phyloP scores from a whole-genome alignment of 53 echinoderm and acorn worm genomes.

The Paelopatides confundens region DNA sequence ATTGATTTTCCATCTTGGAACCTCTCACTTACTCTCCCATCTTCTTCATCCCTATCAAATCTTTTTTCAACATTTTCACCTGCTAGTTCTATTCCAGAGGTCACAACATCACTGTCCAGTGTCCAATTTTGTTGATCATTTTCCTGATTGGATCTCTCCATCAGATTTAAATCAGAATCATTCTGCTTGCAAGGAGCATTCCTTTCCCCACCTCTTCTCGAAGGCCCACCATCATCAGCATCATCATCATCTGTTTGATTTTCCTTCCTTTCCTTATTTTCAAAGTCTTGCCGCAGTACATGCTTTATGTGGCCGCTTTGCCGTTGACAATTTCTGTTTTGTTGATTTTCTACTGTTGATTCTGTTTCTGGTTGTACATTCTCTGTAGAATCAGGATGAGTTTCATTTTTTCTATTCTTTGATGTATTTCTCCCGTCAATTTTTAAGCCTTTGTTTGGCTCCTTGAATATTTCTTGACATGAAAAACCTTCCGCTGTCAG shows the following conservation, averaged over 20 bases:
- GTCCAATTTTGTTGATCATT: neutral
- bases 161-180: neutral
- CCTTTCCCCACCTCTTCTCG: neutral
- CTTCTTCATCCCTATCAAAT: neutral
- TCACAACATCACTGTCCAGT: neutral
- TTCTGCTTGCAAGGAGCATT: too few relatives aligned
- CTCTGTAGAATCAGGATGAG: neutral
- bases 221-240: neutral
- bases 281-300: neutral
- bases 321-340: too few relatives aligned
- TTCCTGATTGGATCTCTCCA: neutral
- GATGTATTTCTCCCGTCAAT: neutral
- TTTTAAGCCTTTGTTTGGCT: neutral
- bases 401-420: neutral
- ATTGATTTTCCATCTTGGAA: too few relatives aligned
- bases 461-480: neutral
- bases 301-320: neutral
- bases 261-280: neutral
- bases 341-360: too few relatives aligned
- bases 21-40: neutral
- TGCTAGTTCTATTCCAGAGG: neutral
- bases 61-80: neutral
- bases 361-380: neutral
- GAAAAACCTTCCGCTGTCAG: neutral
- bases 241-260: neutral